Evolutionary conservation across 2,113 vertebrate species (phyloP).

Genomic region (Gambusia affinis): DNA sequence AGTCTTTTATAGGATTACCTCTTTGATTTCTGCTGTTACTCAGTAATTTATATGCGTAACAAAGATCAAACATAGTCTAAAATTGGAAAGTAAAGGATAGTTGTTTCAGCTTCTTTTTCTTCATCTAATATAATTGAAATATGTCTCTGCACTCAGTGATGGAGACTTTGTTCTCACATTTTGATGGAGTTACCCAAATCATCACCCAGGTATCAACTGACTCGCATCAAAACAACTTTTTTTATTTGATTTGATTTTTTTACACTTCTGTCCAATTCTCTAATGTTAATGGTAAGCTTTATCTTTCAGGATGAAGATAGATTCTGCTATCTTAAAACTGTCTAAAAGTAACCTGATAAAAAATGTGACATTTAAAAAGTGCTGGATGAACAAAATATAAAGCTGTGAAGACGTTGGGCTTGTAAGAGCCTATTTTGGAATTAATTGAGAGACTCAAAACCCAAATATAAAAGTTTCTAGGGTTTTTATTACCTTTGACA

Average conservation of each 20-base stretch:
- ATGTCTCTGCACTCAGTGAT: not conserved
- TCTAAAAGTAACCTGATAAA: not conserved
- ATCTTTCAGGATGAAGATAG: conserved; percentile 15
- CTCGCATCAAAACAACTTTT: conserved; percentile 30
- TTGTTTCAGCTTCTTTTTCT: conserved; percentile 10
- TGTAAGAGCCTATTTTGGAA: too few species aligned
- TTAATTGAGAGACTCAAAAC: not conserved
- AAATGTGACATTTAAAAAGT: not conserved
- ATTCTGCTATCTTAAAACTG: not conserved
- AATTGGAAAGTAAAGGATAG: conserved; percentile 4
- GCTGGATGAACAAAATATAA: not conserved
- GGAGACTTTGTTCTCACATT: conserved; percentile 17
- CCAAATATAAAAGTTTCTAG: not conserved
- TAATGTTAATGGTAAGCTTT: not conserved
- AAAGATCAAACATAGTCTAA: conserved; percentile 7
- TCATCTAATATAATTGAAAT: conserved; percentile 4
- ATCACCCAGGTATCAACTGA: conserved; percentile 39
- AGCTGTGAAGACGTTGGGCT: not conserved
- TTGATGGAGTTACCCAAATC: conserved; percentile 14
- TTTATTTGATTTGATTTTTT: conserved; percentile 14
- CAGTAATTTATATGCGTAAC: conserved; percentile 15
- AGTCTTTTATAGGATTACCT: not conserved
- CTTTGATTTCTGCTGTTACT: not conserved
- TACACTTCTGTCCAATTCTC: conserved; percentile 17
- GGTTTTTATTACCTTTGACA: not conserved